Evolutionary conservation across 2,888 invertebrate species (phyloP), one percentile per base, ranked within the genome.

Genomic region (Anoplius nigerrimus): DNA sequence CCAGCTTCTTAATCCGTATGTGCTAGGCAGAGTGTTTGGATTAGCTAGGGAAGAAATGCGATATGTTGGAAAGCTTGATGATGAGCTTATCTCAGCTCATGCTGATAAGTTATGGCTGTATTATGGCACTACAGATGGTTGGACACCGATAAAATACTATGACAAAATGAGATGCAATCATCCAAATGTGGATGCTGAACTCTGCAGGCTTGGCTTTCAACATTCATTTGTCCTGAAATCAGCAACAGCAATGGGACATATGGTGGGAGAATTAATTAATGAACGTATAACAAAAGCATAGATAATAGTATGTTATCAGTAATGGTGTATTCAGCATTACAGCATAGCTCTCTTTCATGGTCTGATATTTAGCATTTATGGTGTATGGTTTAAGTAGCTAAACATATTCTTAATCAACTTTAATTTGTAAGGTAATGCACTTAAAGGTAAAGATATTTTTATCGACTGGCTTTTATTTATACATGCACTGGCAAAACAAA

Each of bases 161-260:
- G 89, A 93, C 24, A 92, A 94, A 71, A 88, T 98, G 66, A 91
- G 90, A 72, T 79, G 88, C 20, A 89, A 89, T 64, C 91, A 93
- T 85, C 93, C 94, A 0, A 88, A 91, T 63, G 89, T 93, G 6
- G 91, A 93, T 73, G 92, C 93, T 2, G 87, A 91, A 69, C 82
- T 94, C 20, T 93, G 93, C 84, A 89, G 90, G 20, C 88, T 91
- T 55, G 91, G 91, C 20, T 92, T 92, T 80, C 90, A 91, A 42
- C 98, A 98, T 89, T 93, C 95, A 2, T 98, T 97, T 91, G 95
- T 97, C 4, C 86, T 98, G 48, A 90, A 91, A 53, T 89, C 91
- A 48, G 93, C 93, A 0, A 86, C 89, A 58, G 89, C 89, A 76
- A 91, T 95, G 82, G 94, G 87, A 16, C 64, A 79, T 16, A 80